Conservation (phyloP, 2,113 vertebrate species). For the Notiomystis cincta region DNA sequence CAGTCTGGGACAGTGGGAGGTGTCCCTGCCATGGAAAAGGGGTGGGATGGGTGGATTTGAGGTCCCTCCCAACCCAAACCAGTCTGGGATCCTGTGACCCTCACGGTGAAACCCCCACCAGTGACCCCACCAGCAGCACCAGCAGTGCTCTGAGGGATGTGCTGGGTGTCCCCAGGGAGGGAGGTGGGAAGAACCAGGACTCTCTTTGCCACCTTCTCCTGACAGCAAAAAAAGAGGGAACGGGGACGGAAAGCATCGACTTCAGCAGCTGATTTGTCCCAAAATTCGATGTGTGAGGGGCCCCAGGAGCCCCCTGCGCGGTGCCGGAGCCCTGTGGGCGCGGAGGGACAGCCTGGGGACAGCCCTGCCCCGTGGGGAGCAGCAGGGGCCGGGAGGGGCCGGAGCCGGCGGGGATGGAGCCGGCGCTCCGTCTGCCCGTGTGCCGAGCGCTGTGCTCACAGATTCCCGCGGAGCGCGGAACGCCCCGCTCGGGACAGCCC, state of each 20-base stretch:
- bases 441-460: too few species aligned
- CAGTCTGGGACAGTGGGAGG: background rate
- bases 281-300: too few species aligned
- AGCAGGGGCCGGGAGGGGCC: too few species aligned
- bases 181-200: rapidly evolving
- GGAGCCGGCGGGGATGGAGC: background rate
- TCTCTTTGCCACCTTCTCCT: background rate
- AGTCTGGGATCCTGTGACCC: background rate
- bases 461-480: too few species aligned
- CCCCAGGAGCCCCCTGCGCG: too few species aligned
- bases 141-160: background rate
- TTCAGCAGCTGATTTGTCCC: background rate
- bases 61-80: background rate
- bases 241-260: background rate
- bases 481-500: background rate
- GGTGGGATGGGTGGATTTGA: background rate
- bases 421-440: too few species aligned
- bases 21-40: background rate
- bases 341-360: background rate
- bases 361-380: background rate
- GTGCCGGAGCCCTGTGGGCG: background rate
- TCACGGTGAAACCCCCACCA: background rate
- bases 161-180: background rate
- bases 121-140: background rate
- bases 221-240: background rate